Evolutionary conservation across 2,113 vertebrate species (phyloP).

Genomic region (Pampusana beccarii): DNA sequence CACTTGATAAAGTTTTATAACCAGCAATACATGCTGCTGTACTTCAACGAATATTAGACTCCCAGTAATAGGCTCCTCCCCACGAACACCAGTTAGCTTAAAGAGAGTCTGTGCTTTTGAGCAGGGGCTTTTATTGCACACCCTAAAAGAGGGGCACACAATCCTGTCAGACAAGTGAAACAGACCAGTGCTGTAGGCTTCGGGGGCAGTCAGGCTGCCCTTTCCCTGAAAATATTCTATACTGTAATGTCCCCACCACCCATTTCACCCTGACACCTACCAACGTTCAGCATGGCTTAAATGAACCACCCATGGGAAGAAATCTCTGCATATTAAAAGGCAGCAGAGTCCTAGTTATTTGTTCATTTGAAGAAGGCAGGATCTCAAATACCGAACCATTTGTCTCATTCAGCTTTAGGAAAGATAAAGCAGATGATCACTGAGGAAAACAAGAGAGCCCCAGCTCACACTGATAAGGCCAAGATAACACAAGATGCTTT

Average conservation of each 20-base stretch:
- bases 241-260: background rate
- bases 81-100: background rate
- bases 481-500: background rate
- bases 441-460: background rate
- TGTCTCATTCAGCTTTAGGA: background rate
- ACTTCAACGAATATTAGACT: background rate
- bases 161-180: background rate
- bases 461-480: background rate
- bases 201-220: background rate
- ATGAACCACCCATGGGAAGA: background rate
- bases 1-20: background rate
- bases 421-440: background rate
- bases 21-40: background rate
- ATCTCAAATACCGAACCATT: background rate
- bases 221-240: background rate
- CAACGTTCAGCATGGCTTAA: background rate
- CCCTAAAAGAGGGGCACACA: background rate
- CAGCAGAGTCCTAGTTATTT: background rate
- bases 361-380: background rate
- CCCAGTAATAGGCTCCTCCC: background rate
- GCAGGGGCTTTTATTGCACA: fast-evolving
- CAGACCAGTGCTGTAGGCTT: background rate
- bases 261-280: background rate
- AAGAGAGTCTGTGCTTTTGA: background rate
- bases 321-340: background rate